Base-by-base conservation (phyloP, 1,140 invertebrate species). In the Lasioglossum baleicum region DNA sequence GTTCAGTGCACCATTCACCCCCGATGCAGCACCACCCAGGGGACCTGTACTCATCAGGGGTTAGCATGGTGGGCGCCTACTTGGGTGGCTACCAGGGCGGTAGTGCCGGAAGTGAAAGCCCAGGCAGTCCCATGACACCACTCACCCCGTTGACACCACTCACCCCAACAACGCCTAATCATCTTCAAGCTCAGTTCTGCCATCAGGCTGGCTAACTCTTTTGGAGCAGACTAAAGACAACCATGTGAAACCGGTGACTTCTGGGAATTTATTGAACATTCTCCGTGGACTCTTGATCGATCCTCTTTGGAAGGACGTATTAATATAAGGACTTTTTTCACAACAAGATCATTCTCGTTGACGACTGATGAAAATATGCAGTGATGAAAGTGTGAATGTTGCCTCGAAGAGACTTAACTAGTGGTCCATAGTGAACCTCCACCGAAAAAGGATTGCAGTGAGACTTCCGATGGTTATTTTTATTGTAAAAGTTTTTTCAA, bases 41-140 rank as follows among this genome's bases (percentile, higher is more conserved):
- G n/a, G 90, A 91, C 7, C 75, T 90, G n/a, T 91, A 91, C 40
- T 10, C 85, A 7, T 72, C 81, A 40, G 83, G 84, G 8, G 84
- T 89, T 17, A 90, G 84, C 73, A 83, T 91, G 64, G 86, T 90
- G 10, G 88, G 89, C 35, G 81, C 85, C 80, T 91, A 91, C 72
- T 83, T 91, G 61, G 86, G 88, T 11, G 82, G 86, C n/a, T 91
- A 91, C 74, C 90, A 90, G 56, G 88, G 83, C 63, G 85, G 89
- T 44, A 91, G 89, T 60, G 89, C 83, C 13, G 88, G 90, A 13
- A 91, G 90, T 64, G 90, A 91, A 48, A 91, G 90, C 80, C 90
- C 90, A 48, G 90, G 87, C 65, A 91, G 90, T 78, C 90, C 90
- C 1, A 72, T 91, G 67, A 91, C 90, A 8, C 90, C 90, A 7